Percentiles rank a stretch among this genome's conserved stretches.
These are phyloP conservation scores for Porites australiensis DNA, from an alignment of 64 coral and sea anemone species.

Conservation along the genomic window DNA sequence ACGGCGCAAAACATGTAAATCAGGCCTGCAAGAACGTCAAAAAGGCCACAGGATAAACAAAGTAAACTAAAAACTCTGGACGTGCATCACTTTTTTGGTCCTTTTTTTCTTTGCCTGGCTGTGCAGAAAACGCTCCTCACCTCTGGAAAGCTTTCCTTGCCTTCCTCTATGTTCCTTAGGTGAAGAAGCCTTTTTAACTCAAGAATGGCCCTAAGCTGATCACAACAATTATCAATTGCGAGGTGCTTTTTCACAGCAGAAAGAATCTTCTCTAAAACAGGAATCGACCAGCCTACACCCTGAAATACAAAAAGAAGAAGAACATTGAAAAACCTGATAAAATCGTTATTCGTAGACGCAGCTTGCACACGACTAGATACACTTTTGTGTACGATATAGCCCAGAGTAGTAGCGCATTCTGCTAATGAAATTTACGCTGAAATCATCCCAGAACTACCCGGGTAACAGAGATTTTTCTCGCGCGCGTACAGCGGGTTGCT, in stretches of 20 bases:
- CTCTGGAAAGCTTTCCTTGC: constrained; percentile 49
- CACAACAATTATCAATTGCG: constrained; percentile 82
- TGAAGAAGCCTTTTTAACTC: constrained; percentile 35
- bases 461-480: too few relatives aligned
- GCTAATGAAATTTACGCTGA: too few relatives aligned
- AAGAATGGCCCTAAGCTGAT: constrained; percentile 28
- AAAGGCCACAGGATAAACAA: too few relatives aligned
- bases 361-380: too few relatives aligned
- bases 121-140: constrained; percentile 3
- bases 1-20: too few relatives aligned
- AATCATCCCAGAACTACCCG: too few relatives aligned
- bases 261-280: constrained; percentile 88
- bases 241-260: constrained; percentile 45
- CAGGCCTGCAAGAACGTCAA: too few relatives aligned
- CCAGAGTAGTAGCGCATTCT: too few relatives aligned
- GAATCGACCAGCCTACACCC: constrained; percentile 92
- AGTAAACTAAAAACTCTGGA: too few relatives aligned
- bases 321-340: not conserved
- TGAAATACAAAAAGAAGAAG: constrained; percentile 12
- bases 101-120: not conserved
- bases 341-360: too few relatives aligned
- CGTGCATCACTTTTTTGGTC: not conserved
- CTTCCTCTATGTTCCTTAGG: not conserved
- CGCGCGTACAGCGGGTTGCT: too few relatives aligned
- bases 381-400: too few relatives aligned